Evolutionary conservation across 2,797 vertebrate species (phyloP), one percentile per base, ranked within the genome.

Genomic region (Melanotaenia nigrans): DNA sequence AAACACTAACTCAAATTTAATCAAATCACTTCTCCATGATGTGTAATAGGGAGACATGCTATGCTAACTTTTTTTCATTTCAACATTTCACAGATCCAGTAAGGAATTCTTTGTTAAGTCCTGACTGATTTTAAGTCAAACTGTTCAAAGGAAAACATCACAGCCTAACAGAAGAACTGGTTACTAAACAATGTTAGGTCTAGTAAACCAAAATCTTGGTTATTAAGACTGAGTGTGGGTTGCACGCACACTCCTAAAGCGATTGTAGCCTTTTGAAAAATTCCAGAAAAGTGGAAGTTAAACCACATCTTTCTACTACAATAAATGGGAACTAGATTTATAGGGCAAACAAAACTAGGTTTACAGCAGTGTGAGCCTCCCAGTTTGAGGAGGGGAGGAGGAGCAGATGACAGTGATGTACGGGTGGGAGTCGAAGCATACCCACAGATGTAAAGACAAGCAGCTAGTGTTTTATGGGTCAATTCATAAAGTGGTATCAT

Each of bases 111-210:
- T 7, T 22, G 25, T 36, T 57, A 35, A 63, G 59, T 62, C 58
- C 61, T 25, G 22, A 58, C 62, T 70, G 25, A 18, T 40, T 63
- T 55, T 42, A 61, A 83, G 57, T 57, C 16, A 70, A 69, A 65
- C 24, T 45, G 61, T 62, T 71, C 20, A 6, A 69, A 54, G 71
- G 62, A 78, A 84, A 81, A 70, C 71, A 82, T 45, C 74, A 36
- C 12, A 4, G 14, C 14, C 49, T 24, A 47, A 75, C 51, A 61
- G 33, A 66, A 63, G 60, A 59, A 54, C 1, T 59, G 65, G 42
- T 77, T 84, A 68, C 68, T 82, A 71, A 75, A 71, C 65, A 75
- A 70, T 65, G 78, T 79, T 67, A 71, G 77, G 61, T 84, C 77
- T 28, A 67, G 53, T 79, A 71, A 83, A 68, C 68, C 57, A n/a